Evolutionary conservation across 2,888 invertebrate species (phyloP).

Genomic region (Agrochola lota): DNA sequence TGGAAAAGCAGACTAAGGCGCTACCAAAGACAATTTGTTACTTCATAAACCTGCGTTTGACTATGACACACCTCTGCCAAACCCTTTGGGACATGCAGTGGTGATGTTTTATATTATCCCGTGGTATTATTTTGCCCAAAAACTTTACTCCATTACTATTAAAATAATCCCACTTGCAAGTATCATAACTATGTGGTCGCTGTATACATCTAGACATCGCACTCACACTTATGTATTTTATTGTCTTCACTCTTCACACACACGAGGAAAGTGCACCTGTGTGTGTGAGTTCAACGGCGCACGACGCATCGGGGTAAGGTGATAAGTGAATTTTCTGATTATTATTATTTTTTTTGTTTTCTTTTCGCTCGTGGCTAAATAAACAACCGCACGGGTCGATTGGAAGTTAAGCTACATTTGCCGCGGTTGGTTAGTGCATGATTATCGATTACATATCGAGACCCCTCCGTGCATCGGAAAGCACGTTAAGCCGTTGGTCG

Average conservation of each 20-base stretch:
- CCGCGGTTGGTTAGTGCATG: background rate
- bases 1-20: background rate
- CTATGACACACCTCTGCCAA: background rate
- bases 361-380: background rate
- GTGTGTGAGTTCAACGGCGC: conserved; percentile 82
- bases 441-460: background rate
- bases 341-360: conserved; percentile 41
- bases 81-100: background rate
- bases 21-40: background rate
- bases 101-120: conserved; percentile 15
- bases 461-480: background rate
- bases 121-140: conserved; percentile 36
- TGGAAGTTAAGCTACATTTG: background rate
- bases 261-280: conserved; percentile 61
- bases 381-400: background rate
- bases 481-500: background rate
- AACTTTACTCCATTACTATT: conserved; percentile 42
- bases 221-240: conserved; percentile 75
- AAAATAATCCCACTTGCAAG: conserved; percentile 61
- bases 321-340: conserved; percentile 74
- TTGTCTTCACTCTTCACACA: conserved; percentile 80
- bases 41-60: background rate
- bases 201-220: conserved; percentile 73
- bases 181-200: conserved; percentile 71
- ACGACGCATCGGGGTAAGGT: conserved; percentile 71